Evolutionary conservation across 2,888 invertebrate species (phyloP).

Genomic region (Drosophila tripunctata): DNA sequence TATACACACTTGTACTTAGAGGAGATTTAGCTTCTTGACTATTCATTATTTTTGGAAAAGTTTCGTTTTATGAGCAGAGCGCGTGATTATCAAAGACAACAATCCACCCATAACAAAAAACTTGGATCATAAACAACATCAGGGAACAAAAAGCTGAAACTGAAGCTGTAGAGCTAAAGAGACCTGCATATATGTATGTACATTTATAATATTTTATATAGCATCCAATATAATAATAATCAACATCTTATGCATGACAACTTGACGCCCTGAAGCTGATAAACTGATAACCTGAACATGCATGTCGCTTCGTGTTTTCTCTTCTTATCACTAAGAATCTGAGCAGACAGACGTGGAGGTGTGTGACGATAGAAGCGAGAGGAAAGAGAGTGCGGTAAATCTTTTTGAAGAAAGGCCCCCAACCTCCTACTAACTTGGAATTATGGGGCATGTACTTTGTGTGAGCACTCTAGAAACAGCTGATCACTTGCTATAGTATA

Average conservation of each 20-base stretch:
- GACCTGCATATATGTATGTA: no score
- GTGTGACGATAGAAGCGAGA: background rate
- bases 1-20: conserved; percentile 18
- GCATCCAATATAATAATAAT: conserved; percentile 36
- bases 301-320: conserved; percentile 21
- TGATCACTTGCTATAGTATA: conserved; percentile 2
- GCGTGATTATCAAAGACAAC: conserved; percentile 56
- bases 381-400: background rate
- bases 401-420: no score
- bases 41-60: conserved; percentile 53
- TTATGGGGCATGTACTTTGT: no score
- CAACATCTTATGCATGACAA: no score
- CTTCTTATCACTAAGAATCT: conserved; percentile 47
- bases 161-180: background rate
- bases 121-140: background rate
- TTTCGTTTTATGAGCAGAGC: conserved; percentile 51
- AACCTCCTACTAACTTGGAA: no score
- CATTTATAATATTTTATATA: conserved; percentile 10
- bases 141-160: background rate
- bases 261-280: conserved; percentile 37
- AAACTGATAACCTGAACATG: conserved; percentile 50
- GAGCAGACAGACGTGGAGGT: background rate
- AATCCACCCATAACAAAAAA: conserved; percentile 11
- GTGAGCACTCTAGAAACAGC: conserved; percentile 1
- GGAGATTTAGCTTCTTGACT: conserved; percentile 8